Evolutionary conservation across 2,113 vertebrate species (phyloP), one percentile per base, ranked within the genome.

Genomic region (Brachyhypopomus gauderio): DNA sequence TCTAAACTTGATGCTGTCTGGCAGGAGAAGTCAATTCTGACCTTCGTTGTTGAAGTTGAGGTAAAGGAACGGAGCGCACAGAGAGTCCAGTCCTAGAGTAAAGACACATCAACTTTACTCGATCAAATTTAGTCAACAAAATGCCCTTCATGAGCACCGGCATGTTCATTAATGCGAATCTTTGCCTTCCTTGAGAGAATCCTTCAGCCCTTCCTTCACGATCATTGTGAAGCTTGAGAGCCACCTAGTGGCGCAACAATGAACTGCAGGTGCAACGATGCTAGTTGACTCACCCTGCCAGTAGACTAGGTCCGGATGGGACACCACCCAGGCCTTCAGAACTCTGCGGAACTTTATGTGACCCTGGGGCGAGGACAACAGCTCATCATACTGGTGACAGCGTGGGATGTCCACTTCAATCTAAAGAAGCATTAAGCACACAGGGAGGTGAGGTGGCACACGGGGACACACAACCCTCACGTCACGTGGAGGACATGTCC

Each of bases 351-450:
- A 99, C 91, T 99, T 99, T 73, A 94, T 92, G 85, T 99, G 98
- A 76, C 97, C 98, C 89, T 99, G 96, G 5, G 88, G 98, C 89
- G 81, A 99, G 8, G 98, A 99, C 86, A 99, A 91, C 69, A 99
- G 90, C 86, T 99, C 98, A 69, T 99, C 97, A 19, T 99, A 99
- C 82, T 99, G 98, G 91, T 99, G 98, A 83, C 98, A 99, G 64
- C 98, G 96, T 82, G 98, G 98, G 89, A 99, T 99, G 89, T 99
- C 98, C 88, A 99, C 98, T 92, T 99, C 98, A 84, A 99, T 99
- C 98, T 99, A 91, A 52, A 69, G 12, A 8, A 52, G 1, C 4
- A 36, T 72, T 23, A 71, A 11, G 8, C 55, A 62, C 34, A 76
- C 1, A 34, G n/a, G 38, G 6, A 16, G 16, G 25, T 38, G 4